Base-by-base conservation (phyloP, 2,888 invertebrate genomes). In the Gasteruption jaculator region DNA sequence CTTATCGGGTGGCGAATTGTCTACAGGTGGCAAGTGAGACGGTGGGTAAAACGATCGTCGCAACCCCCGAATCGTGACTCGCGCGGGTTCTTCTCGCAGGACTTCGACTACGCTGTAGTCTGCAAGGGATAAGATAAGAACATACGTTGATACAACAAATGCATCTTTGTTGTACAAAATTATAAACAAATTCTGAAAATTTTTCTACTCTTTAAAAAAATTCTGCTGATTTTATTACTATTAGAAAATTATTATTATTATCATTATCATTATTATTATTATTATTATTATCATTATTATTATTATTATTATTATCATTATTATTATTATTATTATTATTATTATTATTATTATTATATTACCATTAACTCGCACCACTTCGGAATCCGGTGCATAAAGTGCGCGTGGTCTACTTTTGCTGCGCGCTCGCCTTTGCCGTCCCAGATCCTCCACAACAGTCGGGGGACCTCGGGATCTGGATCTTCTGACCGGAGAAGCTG, bases 371-470 rank as follows among this genome's bases (percentile, higher is more conserved):
- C 87, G 77, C 48, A 87, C 81, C 35, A 88, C 85, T 72, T 89
- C 89, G 48, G 82, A 85, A 60, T 89, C 89, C 0, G 87, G 85
- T 0, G 87, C 88, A 62, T 90, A 90, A 1, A 90, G 73, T 1
- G 87, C 85, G n/a, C 90, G 74, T 0, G 89, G 89, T 50, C 90
- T 77, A 63, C 89, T 89, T 76, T 90, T 90, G 73, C 88, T 89
- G 34, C 90, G 78, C 0, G 89, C 86, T 22, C 86, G 65, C 49
- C 80, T 71, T 48, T 82, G 77, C 45, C 76, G 72, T 42, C 73
- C 73, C 19, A 76, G 63, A 37, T 78, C 78, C 48, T 77, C 76
- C 56, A 75, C 73, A 50, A 74, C 57, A 53, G 74, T 48, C 48
- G 74, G 51, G 18, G 70, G 63, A 12, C 78, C 80, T 21, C 84